Evolutionary conservation across 1,140 invertebrate genomes (phyloP), one percentile per base, ranked within the genome.

Genomic region (Lasaia peninsularis): DNA sequence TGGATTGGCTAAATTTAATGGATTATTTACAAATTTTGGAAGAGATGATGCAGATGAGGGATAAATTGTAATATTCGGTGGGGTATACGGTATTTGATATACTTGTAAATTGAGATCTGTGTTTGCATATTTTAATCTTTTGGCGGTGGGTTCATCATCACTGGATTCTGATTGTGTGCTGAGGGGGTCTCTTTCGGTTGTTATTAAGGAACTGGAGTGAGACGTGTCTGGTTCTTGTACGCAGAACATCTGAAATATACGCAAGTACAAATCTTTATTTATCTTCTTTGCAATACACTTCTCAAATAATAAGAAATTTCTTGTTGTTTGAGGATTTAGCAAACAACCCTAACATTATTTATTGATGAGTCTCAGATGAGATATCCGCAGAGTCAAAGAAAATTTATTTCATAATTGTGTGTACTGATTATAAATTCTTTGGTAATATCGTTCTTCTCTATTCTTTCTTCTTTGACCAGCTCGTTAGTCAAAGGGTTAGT

Each of bases 11-110:
- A 88, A 61, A 57, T 88, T 88, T 7, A 86, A 37, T 0, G 86
- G 86, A 21, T 88, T 88, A 21, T 86, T 86, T 0, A 88, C 86
- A 56, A 88, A 88, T 32, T 86, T 86, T 9, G 86, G 86, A 35
- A 88, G 35, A 0, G 70, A 63, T 9, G 63, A 56, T 0, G 65
- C 64, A 2, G 75, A 56, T 0, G 80, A 81, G 20, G 34, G 67
- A 82, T 68, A 84, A 81, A 8, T 73, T 72, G 28, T 86, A 21
- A 0, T 78, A 78, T 21, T 80, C 78, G 9, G 80, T 75, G 16
- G 75, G 73, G 40, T 75, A 77, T 51, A 78, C 9, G 83, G 80
- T 69, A 88, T 84, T 49, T 88, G 78, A 60, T 81, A 86, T 0
- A 88, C 79, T 76, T 88, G 73, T 8, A 88, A 64, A 56, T 81